A percentile compares a stretch with the other conserved stretches of the same genome.
Evolutionary conservation across 2,797 vertebrate species (phyloP).

Genomic region (Manis javanica): DNA sequence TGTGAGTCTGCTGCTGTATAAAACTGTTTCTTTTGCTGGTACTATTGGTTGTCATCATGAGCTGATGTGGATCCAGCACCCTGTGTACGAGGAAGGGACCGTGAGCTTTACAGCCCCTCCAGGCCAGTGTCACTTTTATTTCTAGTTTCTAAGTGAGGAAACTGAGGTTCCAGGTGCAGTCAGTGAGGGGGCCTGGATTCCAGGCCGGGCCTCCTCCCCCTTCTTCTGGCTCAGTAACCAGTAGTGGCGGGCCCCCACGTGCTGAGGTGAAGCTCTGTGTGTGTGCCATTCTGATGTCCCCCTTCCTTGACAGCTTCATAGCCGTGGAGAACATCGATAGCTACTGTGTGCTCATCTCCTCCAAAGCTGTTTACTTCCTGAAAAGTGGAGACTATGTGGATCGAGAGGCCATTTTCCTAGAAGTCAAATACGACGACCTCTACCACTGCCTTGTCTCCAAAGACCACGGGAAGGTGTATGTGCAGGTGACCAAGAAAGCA

Average conservation of each 20-base stretch:
- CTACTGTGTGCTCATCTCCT: slow-evolving; percentile 98
- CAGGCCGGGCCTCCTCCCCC: neutral
- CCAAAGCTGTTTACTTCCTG: slow-evolving; percentile 97
- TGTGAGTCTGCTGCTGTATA: too few species aligned
- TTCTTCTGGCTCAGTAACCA: rapidly evolving
- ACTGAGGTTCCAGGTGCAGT: rapidly evolving
- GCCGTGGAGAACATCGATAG: slow-evolving; percentile 95
- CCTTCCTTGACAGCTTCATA: slow-evolving; percentile 91
- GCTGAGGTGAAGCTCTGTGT: too few species aligned
- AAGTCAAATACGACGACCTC: slow-evolving; percentile 97
- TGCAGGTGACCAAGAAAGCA: slow-evolving; percentile 98
- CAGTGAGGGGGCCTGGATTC: neutral
- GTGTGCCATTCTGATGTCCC: rapidly evolving
- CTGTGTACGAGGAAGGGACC: rapidly evolving
- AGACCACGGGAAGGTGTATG: slow-evolving; percentile 96
- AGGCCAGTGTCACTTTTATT: neutral
- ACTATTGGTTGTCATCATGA: rapidly evolving
- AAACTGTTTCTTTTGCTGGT: neutral
- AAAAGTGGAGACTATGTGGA: slow-evolving; percentile 92
- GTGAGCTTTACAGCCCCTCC: rapidly evolving
- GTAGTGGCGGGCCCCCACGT: rapidly evolving
- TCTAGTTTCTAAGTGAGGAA: neutral
- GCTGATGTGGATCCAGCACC: rapidly evolving
- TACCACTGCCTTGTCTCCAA: slow-evolving; percentile 98
- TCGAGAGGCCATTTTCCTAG: slow-evolving; percentile 96